Conservation (phyloP, 2,113 vertebrate genomes). For the Clarias gariepinus region DNA sequence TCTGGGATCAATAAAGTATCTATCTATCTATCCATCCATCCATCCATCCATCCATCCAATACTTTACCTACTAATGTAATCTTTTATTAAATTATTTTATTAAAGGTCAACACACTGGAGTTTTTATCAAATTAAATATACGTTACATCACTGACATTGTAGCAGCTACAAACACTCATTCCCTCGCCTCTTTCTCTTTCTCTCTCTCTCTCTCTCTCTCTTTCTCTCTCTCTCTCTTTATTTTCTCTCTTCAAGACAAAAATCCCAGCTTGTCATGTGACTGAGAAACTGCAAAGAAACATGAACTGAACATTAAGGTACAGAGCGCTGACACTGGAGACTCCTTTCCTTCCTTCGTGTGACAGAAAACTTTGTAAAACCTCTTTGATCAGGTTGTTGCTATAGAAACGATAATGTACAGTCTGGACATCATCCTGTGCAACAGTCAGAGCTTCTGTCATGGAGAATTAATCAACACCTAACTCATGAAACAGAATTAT, state of each 20-base stretch:
- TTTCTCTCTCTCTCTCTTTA: no score
- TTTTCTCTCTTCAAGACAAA: neutral
- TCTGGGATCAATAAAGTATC: no score
- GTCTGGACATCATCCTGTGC: neutral
- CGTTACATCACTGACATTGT: neutral
- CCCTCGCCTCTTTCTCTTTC: neutral
- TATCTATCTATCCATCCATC: no score
- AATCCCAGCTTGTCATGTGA: neutral
- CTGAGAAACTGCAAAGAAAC: neutral
- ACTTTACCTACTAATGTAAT: no score
- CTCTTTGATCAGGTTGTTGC: neutral
- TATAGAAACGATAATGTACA: neutral
- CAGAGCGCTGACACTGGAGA: neutral
- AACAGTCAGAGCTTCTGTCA: neutral
- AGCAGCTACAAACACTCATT: neutral
- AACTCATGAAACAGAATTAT: no score
- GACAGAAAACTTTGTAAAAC: neutral
- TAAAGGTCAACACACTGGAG: neutral
- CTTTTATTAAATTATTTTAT: no score
- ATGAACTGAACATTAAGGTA: neutral
- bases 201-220: no score
- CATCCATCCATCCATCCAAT: no score
- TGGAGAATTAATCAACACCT: neutral
- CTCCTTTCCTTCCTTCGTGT: no score
- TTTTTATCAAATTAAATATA: neutral